Evolutionary conservation across 2,113 vertebrate genomes (phyloP).

Genomic region (Bucco capensis): DNA sequence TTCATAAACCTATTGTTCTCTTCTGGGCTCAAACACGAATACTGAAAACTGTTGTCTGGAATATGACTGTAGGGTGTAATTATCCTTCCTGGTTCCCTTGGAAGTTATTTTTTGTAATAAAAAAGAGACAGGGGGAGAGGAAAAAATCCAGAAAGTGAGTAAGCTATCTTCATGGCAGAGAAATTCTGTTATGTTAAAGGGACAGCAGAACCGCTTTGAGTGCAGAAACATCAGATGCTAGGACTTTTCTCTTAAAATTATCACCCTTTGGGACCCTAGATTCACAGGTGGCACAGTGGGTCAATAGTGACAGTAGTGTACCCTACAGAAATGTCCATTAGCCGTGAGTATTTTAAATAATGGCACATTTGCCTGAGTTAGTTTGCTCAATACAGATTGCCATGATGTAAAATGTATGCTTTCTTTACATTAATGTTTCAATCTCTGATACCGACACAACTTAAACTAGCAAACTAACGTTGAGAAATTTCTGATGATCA

Average conservation of each 20-base stretch:
- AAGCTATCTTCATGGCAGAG: neutral
- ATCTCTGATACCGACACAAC: neutral
- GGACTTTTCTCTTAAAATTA: neutral
- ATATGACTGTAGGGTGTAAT: neutral
- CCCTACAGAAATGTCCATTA: neutral
- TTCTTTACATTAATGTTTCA: neutral
- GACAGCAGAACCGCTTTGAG: neutral
- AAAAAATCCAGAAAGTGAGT: neutral
- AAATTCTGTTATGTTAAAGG: neutral
- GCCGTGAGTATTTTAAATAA: neutral
- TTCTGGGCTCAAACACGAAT: neutral
- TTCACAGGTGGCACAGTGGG: neutral
- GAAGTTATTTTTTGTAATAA: neutral
- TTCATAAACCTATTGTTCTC: neutral
- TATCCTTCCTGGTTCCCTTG: neutral
- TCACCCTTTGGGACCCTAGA: neutral
- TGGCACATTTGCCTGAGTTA: accelerated
- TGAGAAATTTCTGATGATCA: neutral
- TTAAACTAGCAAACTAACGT: neutral
- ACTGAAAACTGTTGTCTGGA: neutral
- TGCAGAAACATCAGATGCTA: neutral
- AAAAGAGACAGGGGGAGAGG: neutral
- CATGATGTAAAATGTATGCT: neutral
- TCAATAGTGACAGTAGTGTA: neutral
- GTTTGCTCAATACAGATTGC: neutral